Evolutionary conservation across 2,113 vertebrate species (phyloP).

Genomic region (Syngnathoides biaculeatus): DNA sequence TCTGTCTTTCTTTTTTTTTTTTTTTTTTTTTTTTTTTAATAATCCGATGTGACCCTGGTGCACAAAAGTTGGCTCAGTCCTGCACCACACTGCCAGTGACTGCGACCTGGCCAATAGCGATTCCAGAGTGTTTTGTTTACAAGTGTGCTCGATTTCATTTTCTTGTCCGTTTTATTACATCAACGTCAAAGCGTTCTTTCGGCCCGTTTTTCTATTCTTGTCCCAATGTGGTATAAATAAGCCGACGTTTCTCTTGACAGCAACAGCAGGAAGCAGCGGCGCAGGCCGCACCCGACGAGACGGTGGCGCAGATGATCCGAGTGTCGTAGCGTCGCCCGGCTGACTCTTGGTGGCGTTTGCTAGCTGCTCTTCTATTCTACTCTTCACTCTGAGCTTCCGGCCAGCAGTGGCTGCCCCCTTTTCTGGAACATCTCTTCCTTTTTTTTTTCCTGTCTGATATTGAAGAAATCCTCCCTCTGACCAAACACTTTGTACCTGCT

Average conservation of each 20-base stretch:
- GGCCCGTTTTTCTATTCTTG: background rate
- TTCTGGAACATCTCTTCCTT: conserved; percentile 21
- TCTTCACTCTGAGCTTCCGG: conserved; percentile 46
- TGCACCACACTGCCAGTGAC: background rate
- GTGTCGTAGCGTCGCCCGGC: conserved; percentile 79
- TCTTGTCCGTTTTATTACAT: background rate
- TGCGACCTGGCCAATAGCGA: background rate
- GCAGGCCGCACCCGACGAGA: conserved; percentile 83
- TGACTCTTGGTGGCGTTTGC: conserved; percentile 31
- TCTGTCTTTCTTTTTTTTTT: too few species aligned
- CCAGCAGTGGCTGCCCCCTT: conserved; percentile 10
- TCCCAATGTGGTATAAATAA: background rate
- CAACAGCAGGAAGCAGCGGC: conserved; percentile 75
- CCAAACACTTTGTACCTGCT: conserved; percentile 6
- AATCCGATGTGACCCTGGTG: background rate
- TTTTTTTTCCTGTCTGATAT: conserved; percentile 9
- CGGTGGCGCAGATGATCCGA: conserved; percentile 91
- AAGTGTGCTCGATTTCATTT: background rate
- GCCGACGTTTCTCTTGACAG: conserved; percentile 3
- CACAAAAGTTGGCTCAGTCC: background rate
- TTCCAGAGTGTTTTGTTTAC: background rate
- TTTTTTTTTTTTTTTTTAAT: too few species aligned
- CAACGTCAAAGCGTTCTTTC: background rate
- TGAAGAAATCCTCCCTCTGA: conserved; percentile 13
- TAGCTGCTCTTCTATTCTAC: conserved; percentile 16